Evolutionary conservation across 2,797 vertebrate genomes (phyloP), one percentile per base, ranked within the genome.

Genomic region (Phyllotis vaccarum): DNA sequence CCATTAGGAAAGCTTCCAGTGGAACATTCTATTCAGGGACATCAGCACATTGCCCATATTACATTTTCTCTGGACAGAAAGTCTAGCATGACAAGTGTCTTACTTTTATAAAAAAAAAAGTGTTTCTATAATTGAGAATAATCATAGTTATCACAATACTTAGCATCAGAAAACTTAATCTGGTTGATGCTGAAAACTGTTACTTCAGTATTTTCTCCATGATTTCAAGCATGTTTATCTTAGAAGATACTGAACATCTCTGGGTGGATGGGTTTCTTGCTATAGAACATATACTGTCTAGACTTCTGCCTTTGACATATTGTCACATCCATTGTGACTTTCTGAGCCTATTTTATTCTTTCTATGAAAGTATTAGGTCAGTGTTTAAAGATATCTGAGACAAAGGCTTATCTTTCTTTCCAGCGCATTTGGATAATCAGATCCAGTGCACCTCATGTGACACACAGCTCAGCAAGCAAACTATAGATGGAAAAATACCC

Each of bases 281-380:
- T 34, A 62, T 49, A 40, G 24, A 40, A 43, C n/a, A 40, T 40
- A n/a, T 56, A 3, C 24, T 86, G 62, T 49, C 66, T n/a, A 54
- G 79, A 91, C 37, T 88, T 90, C 82, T 76, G 82, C n/a, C 24
- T 40, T 88, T 74, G 29, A 66, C 79, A 90, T 46, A 75, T 70
- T 89, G 72, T 75, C 16, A 10, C 2, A 6, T 29, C 78, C n/a
- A 56, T 34, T 74, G 24, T 34, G 66, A 37, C 66, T n/a, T 76
- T 37, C 58, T 70, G 76, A 56, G 49, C 14, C 17, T 80, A 27
- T 76, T 86, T 85, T 80, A 37, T 46, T 76, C 34, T 87, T 76
- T 62, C 70, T 80, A 17, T 9, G 2, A 34, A 52, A 72, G 37
- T 46, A 49, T 10, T 22, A 83, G 24, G 22, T 31, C 37, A 85